phyloP scores from a whole-genome alignment of 2,113 vertebrate species.

The Silurus glanis region DNA sequence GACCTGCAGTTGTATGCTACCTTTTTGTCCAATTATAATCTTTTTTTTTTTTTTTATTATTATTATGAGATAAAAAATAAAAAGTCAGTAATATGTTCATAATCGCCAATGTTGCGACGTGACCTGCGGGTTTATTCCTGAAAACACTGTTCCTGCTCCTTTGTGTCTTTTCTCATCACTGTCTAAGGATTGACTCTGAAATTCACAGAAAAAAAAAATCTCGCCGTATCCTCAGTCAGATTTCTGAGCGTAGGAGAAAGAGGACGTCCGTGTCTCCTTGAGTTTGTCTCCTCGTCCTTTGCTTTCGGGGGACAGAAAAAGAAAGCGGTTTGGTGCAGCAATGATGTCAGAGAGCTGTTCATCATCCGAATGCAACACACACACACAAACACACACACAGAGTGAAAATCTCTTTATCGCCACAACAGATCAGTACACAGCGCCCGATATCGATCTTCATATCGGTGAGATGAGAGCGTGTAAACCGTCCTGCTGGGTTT shows the following conservation, averaged over 20 bases:
- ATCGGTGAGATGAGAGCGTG: slow-evolving; percentile 9
- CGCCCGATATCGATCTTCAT: slow-evolving; percentile 30
- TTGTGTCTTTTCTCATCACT: neutral
- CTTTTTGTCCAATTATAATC: neutral
- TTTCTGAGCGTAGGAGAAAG: neutral
- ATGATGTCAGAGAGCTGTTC: neutral
- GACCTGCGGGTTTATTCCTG: too few relatives aligned
- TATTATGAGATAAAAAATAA: too few relatives aligned
- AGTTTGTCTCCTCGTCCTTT: slow-evolving; percentile 12
- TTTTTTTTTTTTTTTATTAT: too few relatives aligned
- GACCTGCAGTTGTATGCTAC: too few relatives aligned
- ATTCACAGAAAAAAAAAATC: neutral
- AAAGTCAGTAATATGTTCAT: neutral
- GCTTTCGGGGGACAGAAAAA: slow-evolving; percentile 12
- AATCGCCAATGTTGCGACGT: too few relatives aligned
- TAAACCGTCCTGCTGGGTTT: slow-evolving; percentile 22
- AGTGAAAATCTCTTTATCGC: slow-evolving; percentile 10
- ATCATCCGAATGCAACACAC: slow-evolving; percentile 11
- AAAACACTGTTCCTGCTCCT: neutral
- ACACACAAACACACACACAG: slow-evolving; percentile 10
- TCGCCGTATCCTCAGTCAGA: neutral
- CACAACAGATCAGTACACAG: slow-evolving; percentile 27
- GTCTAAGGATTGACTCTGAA: neutral
- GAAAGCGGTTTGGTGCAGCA: neutral
- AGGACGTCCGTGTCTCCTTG: slow-evolving; percentile 12